Percentiles rank a stretch among this genome's conserved stretches.
These are phyloP conservation scores for Tillus elongatus DNA, from an alignment of 2,888 invertebrate genomes.

Conservation along the genomic window DNA sequence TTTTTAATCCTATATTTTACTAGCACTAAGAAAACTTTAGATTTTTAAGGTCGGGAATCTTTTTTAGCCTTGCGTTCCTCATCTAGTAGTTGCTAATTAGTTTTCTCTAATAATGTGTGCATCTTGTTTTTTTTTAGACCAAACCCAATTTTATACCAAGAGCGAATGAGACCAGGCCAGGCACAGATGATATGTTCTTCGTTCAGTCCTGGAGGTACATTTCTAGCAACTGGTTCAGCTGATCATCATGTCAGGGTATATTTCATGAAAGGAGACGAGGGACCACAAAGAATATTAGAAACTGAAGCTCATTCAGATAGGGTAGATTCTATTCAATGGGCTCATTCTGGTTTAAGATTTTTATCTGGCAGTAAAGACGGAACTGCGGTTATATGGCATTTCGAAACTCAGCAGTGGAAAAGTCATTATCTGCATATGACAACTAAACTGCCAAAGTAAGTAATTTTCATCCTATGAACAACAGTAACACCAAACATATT, in stretches of 20 bases:
- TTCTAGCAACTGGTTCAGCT: constrained; percentile 88
- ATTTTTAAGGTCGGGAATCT: too few relatives aligned
- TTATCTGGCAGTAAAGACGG: constrained; percentile 95
- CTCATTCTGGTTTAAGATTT: constrained; percentile 77
- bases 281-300: constrained; percentile 68
- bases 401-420: constrained; percentile 84
- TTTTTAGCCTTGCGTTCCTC: too few relatives aligned
- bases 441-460: constrained; percentile 50
- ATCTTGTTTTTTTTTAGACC: constrained; percentile 48
- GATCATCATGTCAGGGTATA: constrained; percentile 94
- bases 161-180: constrained; percentile 84
- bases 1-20: too few relatives aligned
- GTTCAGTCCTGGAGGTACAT: constrained; percentile 79
- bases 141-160: constrained; percentile 85
- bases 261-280: constrained; percentile 64
- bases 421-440: constrained; percentile 65
- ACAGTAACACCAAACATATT: too few relatives aligned
- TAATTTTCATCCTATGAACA: too few relatives aligned
- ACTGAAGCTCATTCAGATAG: constrained; percentile 78
- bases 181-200: constrained; percentile 93
- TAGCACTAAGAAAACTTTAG: too few relatives aligned
- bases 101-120: not conserved
- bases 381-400: constrained; percentile 86
- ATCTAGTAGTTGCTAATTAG: too few relatives aligned
- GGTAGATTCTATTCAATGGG: constrained; percentile 95